Conservation (phyloP, 2,113 vertebrate species). For the Tachysurus vachellii region DNA sequence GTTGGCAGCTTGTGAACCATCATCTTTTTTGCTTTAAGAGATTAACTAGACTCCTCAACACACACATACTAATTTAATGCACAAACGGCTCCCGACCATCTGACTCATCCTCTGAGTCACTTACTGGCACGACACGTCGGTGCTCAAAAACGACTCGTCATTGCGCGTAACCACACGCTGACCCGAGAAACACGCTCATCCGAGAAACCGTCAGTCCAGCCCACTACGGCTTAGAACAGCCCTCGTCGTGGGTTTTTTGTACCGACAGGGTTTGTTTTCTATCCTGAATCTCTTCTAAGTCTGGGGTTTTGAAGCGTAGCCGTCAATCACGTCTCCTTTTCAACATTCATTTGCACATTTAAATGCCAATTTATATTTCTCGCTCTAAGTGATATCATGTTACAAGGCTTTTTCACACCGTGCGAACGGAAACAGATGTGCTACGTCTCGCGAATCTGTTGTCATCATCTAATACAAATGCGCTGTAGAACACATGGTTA, state of each 20-base stretch:
- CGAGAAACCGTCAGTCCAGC: background rate
- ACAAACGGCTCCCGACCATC: background rate
- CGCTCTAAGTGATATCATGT: background rate
- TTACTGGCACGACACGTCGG: background rate
- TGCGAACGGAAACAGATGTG: slow-evolving; percentile 36
- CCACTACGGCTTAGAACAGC: background rate
- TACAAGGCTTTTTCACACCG: slow-evolving; percentile 17
- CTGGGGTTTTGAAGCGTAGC: background rate
- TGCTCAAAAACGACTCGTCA: background rate
- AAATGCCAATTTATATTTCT: slow-evolving; percentile 35
- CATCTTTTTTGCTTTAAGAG: background rate
- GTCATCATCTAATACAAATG: slow-evolving; percentile 17
- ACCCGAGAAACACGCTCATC: slow-evolving; percentile 18
- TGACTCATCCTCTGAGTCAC: slow-evolving; percentile 33
- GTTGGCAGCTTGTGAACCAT: background rate
- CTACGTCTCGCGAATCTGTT: background rate
- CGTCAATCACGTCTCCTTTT: slow-evolving; percentile 20
- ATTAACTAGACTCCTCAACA: background rate
- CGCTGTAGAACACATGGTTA: slow-evolving; percentile 16
- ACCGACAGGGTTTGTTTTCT: background rate
- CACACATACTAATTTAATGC: background rate
- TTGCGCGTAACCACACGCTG: background rate
- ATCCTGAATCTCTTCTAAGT: background rate
- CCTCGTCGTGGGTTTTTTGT: background rate
- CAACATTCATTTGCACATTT: slow-evolving; percentile 16